Evolutionary conservation across 2,113 vertebrate species (phyloP), one percentile per base, ranked within the genome.

Genomic region (Oreotragus oreotragus): DNA sequence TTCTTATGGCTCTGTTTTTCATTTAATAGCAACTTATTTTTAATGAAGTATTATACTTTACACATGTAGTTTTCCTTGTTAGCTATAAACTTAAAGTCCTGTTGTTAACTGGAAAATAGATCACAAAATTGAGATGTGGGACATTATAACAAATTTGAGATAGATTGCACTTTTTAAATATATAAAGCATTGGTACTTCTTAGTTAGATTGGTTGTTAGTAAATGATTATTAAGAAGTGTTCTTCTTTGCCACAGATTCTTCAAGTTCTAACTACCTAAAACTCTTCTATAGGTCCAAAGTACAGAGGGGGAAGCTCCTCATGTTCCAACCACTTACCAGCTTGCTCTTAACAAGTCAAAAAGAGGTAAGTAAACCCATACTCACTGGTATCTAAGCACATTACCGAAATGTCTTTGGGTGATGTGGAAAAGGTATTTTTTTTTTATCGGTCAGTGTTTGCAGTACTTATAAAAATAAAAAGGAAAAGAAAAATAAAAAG

Each of bases 231-330:
- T 66, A 87, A 93, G 39, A 84, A 33, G 39, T 80, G 43, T 23
- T 62, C 15, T 91, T 87, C 49, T 91, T 95, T 57, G 84, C 39
- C 23, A 8, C 66, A 66, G 13, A 62, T 55, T 95, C 79, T 45
- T 96, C 83, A 84, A 60, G n/a, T 55, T 94, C 90, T 96, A 98
- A 98, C 73, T 97, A 80, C 33, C 96, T 4, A 23, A n/a, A 93
- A 98, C 87, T 98, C 27, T 66, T 91, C 27, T 60, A 76, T 62
- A 99, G 99, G 99, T 99, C 97, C 99, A 99, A 98, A 99, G 99
- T 97, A 99, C 99, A 36, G 99, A 99, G 88, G 99, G 99, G 84
- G 99, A 99, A 95, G 97, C 98, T 43, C 98, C 99, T 19, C 99
- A 99, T 0, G 19, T 98, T 94, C 97, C 98, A 90, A 66, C 98